phyloP scores from a whole-genome alignment of 2,113 vertebrate genomes.

The Cephalopholis sonnerati region DNA sequence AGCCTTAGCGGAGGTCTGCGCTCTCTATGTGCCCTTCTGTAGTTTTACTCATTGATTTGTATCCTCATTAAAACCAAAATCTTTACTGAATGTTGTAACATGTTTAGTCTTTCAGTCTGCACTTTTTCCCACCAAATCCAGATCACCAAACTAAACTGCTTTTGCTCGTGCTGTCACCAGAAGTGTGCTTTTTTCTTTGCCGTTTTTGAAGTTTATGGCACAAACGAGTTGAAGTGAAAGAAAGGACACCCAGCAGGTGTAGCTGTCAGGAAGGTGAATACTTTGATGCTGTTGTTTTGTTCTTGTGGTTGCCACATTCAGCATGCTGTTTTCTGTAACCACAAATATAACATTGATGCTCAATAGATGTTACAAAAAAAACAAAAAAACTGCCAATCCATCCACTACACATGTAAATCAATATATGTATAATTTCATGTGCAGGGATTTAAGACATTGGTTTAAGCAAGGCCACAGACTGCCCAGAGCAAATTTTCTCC shows the following conservation, averaged over 20 bases:
- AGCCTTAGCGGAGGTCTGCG: no score
- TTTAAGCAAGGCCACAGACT: not conserved
- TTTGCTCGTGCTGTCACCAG: not conserved
- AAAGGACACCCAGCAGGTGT: slow-evolving; percentile 53
- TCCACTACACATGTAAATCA: not conserved
- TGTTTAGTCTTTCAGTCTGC: not conserved
- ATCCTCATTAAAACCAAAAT: not conserved
- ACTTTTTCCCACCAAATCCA: not conserved
- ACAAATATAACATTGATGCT: slow-evolving; percentile 32
- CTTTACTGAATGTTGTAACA: not conserved
- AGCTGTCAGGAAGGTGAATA: slow-evolving; percentile 31
- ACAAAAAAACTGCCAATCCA: not conserved
- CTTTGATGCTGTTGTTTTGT: slow-evolving; percentile 47
- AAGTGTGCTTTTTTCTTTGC: slow-evolving; percentile 7
- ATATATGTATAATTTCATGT: not conserved
- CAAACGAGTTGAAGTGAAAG: slow-evolving; percentile 49
- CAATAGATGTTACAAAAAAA: slow-evolving; percentile 5
- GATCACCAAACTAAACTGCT: not conserved
- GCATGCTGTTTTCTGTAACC: slow-evolving; percentile 19
- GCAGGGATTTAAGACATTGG: not conserved
- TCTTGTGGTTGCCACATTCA: slow-evolving; percentile 12
- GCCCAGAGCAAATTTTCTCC: not conserved
- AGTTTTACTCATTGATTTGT: not conserved
- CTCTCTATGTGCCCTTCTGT: no score
- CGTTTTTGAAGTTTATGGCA: slow-evolving; percentile 10